phyloP scores from a whole-genome alignment of 2,113 vertebrate species.

The Microcebus murinus region DNA sequence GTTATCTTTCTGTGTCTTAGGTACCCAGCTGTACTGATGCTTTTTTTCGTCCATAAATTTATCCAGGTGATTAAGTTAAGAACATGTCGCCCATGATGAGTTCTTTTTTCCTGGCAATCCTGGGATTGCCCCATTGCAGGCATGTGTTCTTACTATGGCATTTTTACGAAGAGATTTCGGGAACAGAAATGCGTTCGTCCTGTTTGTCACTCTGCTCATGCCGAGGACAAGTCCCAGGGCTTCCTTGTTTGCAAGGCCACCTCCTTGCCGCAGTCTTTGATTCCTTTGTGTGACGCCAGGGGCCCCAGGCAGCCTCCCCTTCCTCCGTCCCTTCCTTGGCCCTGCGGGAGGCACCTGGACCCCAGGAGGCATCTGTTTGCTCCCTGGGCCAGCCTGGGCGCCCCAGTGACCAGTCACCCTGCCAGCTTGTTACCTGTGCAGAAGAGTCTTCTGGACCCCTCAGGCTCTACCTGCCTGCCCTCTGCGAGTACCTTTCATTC shows the following conservation, averaged over 20 bases:
- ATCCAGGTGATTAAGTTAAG: not conserved
- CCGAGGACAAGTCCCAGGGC: not conserved
- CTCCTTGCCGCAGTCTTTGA: rapidly evolving
- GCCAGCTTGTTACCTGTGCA: not conserved
- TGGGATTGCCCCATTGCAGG: not conserved
- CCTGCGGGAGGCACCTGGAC: rapidly evolving
- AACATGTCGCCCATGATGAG: rapidly evolving
- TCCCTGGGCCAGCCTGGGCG: not conserved
- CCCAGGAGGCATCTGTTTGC: not conserved
- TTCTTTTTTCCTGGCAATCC: not conserved
- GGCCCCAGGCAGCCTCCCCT: rapidly evolving
- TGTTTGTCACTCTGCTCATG: rapidly evolving
- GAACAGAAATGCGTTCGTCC: not conserved
- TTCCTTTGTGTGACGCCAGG: rapidly evolving
- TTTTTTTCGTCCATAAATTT: not conserved
- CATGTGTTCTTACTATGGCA: not conserved
- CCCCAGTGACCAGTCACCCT: not conserved
- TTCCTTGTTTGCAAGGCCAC: too few species aligned
- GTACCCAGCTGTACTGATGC: not conserved
- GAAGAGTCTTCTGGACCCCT: not conserved
- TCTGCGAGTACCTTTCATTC: not conserved
- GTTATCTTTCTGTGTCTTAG: not conserved
- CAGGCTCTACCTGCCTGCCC: not conserved
- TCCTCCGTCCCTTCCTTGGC: not conserved
- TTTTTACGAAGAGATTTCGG: not conserved